Evolutionary conservation across 2,888 invertebrate species (phyloP), one percentile per base, ranked within the genome.

Genomic region (Tillus elongatus): DNA sequence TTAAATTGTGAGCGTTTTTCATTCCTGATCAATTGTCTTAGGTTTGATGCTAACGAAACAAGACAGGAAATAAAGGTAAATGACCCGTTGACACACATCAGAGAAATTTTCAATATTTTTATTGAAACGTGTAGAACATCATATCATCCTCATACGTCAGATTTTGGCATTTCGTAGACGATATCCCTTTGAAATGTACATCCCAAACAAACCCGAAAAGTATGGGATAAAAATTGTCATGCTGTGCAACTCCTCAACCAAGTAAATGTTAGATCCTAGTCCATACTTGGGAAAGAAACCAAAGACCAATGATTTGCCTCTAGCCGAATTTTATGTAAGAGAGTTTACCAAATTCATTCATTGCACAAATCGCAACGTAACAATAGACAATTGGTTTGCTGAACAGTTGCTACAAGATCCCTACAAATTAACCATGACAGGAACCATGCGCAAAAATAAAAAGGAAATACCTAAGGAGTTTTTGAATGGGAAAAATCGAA

Each of bases 181-280:
- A 13, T 50, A 46, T 35, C 33, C 41, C 11, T 55, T 54, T 40
- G 39, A 48, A 39, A 49, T 57, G 52, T 58, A 54, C 38, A 56
- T 57, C 15, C 56, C 55, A 10, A 54, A 50, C 26, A 58, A 56
- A 16, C 52, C 54, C 2, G 41, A 42, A 9, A 53, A 56, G 37
- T 56, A 56, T 45, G 55, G 56, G 2, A 42, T 60, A 3, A 58
- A 58, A 42, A 44, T 60, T 30, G 42, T 39, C 36, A 53, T 57
- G 51, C 33, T 57, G 32, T 53, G 52, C 37, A 54, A 57, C 42
- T 38, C 37, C 33, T 39, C 42, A 2, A 48, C 54, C 2, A 44
- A 49, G 26, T 57, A 57, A 37, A 51, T 58, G 53, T 37, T 51
- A 19, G 47, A 56, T 40, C 51, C 47, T 15, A 46, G 36, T 29